Evolutionary conservation across 2,888 invertebrate species (phyloP).

Genomic region (Xanthia togata): DNA sequence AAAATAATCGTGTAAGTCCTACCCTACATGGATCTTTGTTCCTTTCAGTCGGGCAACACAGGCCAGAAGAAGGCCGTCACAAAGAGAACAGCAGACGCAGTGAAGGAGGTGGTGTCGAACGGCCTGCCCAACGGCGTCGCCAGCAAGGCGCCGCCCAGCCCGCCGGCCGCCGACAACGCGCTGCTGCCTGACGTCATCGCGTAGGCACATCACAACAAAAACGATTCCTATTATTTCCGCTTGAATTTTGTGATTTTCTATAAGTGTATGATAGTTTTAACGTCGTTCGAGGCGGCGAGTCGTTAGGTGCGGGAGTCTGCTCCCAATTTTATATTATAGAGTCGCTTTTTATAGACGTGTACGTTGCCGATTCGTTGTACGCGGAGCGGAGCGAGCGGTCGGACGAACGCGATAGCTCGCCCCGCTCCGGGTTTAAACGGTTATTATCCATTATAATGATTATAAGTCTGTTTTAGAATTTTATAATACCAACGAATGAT

Average conservation of each 20-base stretch:
- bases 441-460: slow-evolving; percentile 85
- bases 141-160: slow-evolving; percentile 87
- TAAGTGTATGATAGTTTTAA: slow-evolving; percentile 89
- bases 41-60: slow-evolving; percentile 76
- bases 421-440: slow-evolving; percentile 70
- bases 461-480: slow-evolving; percentile 90
- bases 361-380: slow-evolving; percentile 77
- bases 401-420: slow-evolving; percentile 60
- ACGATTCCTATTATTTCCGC: slow-evolving; percentile 89
- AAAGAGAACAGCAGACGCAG: slow-evolving; percentile 67
- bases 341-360: slow-evolving; percentile 88
- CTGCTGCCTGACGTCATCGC: slow-evolving; percentile 88
- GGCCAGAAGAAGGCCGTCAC: slow-evolving; percentile 76
- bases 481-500: slow-evolving; percentile 90
- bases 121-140: slow-evolving; percentile 71
- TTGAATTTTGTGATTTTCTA: slow-evolving; percentile 90
- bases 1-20: not conserved
- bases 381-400: slow-evolving; percentile 57
- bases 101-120: slow-evolving; percentile 61
- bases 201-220: slow-evolving; percentile 72
- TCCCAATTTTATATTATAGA: slow-evolving; percentile 89
- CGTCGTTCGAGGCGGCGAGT: slow-evolving; percentile 81
- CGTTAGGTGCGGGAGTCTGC: slow-evolving; percentile 87
- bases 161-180: slow-evolving; percentile 85
- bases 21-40: slow-evolving; percentile 3